phyloP scores from a whole-genome alignment of 2,888 invertebrate genomes.

The Catocala fraxini region DNA sequence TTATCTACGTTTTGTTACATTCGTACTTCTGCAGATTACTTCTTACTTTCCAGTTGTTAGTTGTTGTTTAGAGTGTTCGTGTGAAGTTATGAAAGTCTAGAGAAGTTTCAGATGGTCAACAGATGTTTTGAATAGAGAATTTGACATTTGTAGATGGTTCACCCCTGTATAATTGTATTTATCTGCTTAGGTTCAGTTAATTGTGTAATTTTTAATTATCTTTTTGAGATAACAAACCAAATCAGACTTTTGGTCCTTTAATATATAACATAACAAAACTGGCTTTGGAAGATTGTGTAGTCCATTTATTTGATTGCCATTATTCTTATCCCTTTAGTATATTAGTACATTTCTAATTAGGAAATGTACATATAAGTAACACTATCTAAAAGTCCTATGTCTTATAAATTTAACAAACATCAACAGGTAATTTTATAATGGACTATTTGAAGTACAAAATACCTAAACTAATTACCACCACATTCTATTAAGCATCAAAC shows the following conservation, averaged over 20 bases:
- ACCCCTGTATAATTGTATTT: not conserved
- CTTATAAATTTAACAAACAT: too few relatives aligned
- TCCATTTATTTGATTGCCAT: too few relatives aligned
- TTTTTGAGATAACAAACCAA: not conserved
- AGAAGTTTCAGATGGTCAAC: not conserved
- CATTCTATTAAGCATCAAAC: not conserved
- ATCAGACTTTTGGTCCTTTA: not conserved
- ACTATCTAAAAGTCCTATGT: too few relatives aligned
- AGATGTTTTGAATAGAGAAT: not conserved
- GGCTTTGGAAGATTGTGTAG: too few relatives aligned
- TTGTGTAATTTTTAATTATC: not conserved
- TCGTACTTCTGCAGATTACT: slow-evolving; percentile 3
- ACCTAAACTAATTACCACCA: not conserved
- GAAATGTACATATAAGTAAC: too few relatives aligned
- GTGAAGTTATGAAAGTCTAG: not conserved
- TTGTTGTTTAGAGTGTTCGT: slow-evolving; percentile 4
- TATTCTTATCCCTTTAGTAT: too few relatives aligned
- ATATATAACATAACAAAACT: not conserved
- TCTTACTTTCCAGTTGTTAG: slow-evolving; percentile 1
- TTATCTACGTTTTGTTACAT: slow-evolving; percentile 31
- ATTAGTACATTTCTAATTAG: too few relatives aligned
- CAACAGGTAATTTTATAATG: too few relatives aligned
- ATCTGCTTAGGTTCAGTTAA: not conserved
- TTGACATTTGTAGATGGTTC: not conserved
- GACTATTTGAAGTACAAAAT: not conserved